Percentiles rank a stretch among this genome's conserved stretches.
Conservation (phyloP, 1,140 invertebrate genomes). For the Brevipalpus yothersi region DNA sequence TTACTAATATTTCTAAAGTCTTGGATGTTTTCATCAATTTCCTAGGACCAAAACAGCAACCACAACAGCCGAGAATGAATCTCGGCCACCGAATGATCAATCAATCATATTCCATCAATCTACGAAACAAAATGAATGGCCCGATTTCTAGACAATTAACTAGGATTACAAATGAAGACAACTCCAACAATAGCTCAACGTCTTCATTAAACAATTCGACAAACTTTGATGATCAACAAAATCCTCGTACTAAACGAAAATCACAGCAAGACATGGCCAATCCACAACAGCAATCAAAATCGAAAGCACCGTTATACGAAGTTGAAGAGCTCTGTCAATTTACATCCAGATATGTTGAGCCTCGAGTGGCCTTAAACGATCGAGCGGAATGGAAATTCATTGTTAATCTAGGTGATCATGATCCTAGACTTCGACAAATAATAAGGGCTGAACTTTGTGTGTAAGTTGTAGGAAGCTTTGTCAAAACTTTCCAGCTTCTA, state of each 20-base stretch:
- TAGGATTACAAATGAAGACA: too few relatives aligned
- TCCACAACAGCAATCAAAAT: not conserved
- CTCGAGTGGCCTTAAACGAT: constrained; percentile 55
- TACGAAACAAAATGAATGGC: not conserved
- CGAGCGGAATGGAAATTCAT: constrained; percentile 68
- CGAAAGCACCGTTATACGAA: constrained; percentile 3
- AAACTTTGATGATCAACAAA: not conserved
- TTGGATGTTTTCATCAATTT: too few relatives aligned
- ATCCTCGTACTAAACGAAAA: not conserved
- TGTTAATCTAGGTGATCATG: constrained; percentile 41
- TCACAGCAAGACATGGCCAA: not conserved
- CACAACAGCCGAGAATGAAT: not conserved
- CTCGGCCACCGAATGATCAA: not conserved
- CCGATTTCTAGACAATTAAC: too few relatives aligned
- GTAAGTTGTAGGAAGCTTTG: constrained; percentile 27
- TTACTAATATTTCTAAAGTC: too few relatives aligned
- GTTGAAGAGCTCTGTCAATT: constrained; percentile 29
- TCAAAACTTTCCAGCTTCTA: not conserved
- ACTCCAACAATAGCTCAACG: not conserved
- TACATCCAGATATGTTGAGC: constrained; percentile 41
- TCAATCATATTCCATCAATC: not conserved
- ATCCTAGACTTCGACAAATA: constrained; percentile 43
- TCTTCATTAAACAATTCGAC: not conserved
- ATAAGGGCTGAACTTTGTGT: constrained; percentile 54
- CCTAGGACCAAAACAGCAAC: not conserved